Evolutionary conservation across 2,113 vertebrate genomes (phyloP).

Genomic region (Ciconia maguari): DNA sequence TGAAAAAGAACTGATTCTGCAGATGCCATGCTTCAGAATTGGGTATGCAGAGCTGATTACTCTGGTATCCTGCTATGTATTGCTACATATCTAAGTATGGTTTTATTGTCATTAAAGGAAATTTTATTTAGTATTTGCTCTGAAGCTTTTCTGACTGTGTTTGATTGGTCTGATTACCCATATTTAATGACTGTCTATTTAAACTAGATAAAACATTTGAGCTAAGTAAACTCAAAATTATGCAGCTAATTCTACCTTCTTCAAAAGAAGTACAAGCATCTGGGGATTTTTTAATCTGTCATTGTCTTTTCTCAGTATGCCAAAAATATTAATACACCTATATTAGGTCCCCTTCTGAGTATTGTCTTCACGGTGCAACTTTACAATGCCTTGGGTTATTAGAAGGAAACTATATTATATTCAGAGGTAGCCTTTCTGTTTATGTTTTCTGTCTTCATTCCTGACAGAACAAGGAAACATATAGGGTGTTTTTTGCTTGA

Average conservation of each 20-base stretch:
- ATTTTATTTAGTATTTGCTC: background rate
- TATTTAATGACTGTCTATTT: background rate
- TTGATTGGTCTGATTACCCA: background rate
- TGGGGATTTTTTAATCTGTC: background rate
- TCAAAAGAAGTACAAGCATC: background rate
- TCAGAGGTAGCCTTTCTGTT: background rate
- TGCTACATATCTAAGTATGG: background rate
- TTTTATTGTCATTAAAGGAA: background rate
- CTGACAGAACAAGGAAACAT: background rate
- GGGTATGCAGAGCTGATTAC: background rate
- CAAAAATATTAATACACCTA: background rate
- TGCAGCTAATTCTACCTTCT: constrained; percentile 16
- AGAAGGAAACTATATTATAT: background rate
- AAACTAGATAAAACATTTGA: background rate
- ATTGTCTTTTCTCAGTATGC: background rate
- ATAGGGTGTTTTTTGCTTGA: background rate
- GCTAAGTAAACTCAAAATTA: background rate
- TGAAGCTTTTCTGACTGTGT: background rate
- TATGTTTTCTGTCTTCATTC: background rate
- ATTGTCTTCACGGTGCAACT: background rate
- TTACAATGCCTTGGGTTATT: background rate
- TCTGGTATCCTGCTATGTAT: background rate
- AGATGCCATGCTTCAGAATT: background rate
- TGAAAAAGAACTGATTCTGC: background rate
- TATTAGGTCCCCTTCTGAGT: background rate